Evolutionary conservation across 2,113 vertebrate genomes (phyloP).

Genomic region (Coreoperca whiteheadi): DNA sequence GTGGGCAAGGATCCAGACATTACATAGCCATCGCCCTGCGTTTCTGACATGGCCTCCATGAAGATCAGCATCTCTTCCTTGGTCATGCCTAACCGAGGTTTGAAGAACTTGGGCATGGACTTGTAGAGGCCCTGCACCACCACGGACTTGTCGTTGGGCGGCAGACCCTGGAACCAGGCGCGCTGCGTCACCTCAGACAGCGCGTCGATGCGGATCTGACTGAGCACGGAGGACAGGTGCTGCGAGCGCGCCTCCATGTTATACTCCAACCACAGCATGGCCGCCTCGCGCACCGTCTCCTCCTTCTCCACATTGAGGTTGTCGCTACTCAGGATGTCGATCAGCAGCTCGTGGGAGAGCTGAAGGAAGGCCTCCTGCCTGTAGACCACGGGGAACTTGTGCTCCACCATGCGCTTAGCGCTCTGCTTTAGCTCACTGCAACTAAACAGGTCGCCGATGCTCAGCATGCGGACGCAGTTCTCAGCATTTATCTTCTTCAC

Average conservation of each 20-base stretch:
- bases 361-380: conserved; percentile 97
- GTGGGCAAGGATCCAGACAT: conserved; percentile 80
- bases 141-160: conserved; percentile 97
- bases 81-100: conserved; percentile 97
- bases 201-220: conserved; percentile 98
- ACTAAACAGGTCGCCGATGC: conserved; percentile 97
- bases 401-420: conserved; percentile 98
- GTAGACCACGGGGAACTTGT: conserved; percentile 97
- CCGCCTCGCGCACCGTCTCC: conserved; percentile 97
- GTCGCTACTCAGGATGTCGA: conserved; percentile 98
- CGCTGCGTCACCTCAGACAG: conserved; percentile 98
- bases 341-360: conserved; percentile 94
- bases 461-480: conserved; percentile 96
- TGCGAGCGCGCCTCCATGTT: conserved; percentile 96
- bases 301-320: conserved; percentile 99
- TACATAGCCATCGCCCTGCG: conserved; percentile 76
- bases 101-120: conserved; percentile 99
- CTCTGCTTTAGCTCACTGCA: conserved; percentile 97
- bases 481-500: conserved; percentile 99
- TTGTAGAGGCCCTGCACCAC: conserved; percentile 99
- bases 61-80: conserved; percentile 99
- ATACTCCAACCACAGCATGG: conserved; percentile 98
- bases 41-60: conserved; percentile 93
- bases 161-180: conserved; percentile 98
- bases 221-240: conserved; percentile 97